These are phyloP conservation scores for Lithosia quadra DNA, from an alignment of 2,888 invertebrate species.

Conservation along the genomic window DNA sequence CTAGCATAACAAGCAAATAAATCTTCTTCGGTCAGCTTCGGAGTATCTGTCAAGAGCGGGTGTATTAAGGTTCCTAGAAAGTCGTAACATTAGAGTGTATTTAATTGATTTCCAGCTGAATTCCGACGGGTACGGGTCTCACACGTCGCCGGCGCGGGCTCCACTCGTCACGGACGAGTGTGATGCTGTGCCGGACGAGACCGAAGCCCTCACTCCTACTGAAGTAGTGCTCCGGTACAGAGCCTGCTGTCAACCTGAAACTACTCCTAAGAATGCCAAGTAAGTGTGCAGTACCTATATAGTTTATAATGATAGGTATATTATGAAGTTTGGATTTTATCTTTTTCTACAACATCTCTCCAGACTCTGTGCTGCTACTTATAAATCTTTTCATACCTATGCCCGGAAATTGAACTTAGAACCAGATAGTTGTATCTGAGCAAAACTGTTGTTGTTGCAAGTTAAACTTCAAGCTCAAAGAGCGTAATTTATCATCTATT, in stretches of 20 bases:
- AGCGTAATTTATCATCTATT: not conserved
- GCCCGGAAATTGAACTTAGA: not conserved
- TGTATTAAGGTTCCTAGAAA: not conserved
- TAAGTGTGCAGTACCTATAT: slow-evolving; percentile 89
- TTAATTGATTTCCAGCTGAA: slow-evolving; percentile 89
- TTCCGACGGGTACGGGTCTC: slow-evolving; percentile 94
- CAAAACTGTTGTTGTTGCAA: not conserved
- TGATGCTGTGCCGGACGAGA: slow-evolving; percentile 90
- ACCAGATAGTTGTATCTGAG: not conserved
- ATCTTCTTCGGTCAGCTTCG: too few relatives aligned
- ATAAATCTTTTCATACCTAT: not conserved
- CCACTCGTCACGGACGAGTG: slow-evolving; percentile 92
- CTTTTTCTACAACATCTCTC: too few relatives aligned
- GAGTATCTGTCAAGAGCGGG: not conserved
- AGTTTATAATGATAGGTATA: not conserved
- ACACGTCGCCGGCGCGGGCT: slow-evolving; percentile 94
- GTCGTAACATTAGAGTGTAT: slow-evolving; percentile 23
- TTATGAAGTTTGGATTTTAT: not conserved
- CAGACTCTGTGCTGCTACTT: not conserved
- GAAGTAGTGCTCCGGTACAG: slow-evolving; percentile 77
- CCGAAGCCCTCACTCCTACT: slow-evolving; percentile 86
- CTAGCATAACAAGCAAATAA: too few relatives aligned
- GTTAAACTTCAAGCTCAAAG: not conserved
- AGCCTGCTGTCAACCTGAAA: slow-evolving; percentile 83
- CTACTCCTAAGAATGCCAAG: slow-evolving; percentile 96